Conservation (phyloP, 2,888 invertebrate genomes). For the Andrena bicolor region DNA sequence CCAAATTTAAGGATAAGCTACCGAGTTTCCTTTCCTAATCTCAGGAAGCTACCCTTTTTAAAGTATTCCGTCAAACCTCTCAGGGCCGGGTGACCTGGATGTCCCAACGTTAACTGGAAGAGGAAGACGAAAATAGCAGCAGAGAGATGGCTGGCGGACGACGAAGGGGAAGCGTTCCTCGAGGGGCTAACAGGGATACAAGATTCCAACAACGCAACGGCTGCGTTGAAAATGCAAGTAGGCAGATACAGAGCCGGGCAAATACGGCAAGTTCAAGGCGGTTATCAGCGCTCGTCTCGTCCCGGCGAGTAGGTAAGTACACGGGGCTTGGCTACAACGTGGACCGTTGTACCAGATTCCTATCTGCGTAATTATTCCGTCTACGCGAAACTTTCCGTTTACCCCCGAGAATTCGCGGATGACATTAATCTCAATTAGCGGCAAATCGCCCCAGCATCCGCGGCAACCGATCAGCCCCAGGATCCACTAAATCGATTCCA, state of each 20-base stretch:
- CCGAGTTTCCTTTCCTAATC: not conserved
- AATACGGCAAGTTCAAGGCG: conserved; percentile 60
- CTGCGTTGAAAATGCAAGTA: conserved; percentile 55
- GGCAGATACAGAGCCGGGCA: conserved; percentile 46
- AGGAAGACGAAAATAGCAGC: conserved; percentile 27
- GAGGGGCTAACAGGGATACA: conserved; percentile 39
- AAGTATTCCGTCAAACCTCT: conserved; percentile 13
- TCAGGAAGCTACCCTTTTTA: not conserved
- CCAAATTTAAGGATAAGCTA: not conserved
- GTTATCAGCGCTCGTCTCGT: conserved; percentile 64
- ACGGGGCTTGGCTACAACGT: conserved; percentile 41
- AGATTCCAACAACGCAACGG: conserved; percentile 33
- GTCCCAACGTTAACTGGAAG: conserved; percentile 4
- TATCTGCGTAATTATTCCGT: conserved; percentile 77
- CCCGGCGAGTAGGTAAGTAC: conserved; percentile 50
- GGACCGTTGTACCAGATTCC: conserved; percentile 67
- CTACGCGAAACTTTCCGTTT: conserved; percentile 69
- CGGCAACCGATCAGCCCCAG: conserved; percentile 38
- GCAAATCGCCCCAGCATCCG: conserved; percentile 57
- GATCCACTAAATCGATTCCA: conserved; percentile 64
- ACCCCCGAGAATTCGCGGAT: conserved; percentile 65
- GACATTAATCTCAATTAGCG: conserved; percentile 77
- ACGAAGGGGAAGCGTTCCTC: conserved; percentile 28
- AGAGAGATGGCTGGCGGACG: conserved; percentile 15
- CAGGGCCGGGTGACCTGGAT: not conserved